Evolutionary conservation across 2,113 vertebrate genomes (phyloP), one percentile per base, ranked within the genome.

Genomic region (Oceanodroma tethys): DNA sequence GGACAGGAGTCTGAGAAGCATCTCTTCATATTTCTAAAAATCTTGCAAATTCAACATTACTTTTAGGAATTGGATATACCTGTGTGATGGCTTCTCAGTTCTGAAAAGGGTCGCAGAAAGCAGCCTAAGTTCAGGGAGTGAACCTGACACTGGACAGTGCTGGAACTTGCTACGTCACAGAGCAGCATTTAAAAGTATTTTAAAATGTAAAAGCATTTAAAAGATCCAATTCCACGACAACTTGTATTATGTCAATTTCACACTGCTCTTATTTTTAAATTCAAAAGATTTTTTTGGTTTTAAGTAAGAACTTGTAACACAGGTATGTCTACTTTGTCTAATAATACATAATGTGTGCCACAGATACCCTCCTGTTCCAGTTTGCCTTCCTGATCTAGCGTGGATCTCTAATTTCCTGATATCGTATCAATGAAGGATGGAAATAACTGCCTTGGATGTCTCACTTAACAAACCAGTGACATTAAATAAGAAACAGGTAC

Each of bases 331-430:
- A 7, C 6, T 59, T 70, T 70, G 12, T 20, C 36, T 70, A 71
- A 63, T 59, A 47, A 13, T 2, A 75, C 0, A 2, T 4, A 17
- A 13, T 0, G 7, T 4, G 5, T 59, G 66, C 10, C 48, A 74
- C 15, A 90, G 52, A 59, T 15, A 40, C 1, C 27, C 12, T 70
- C 7, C n/a, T 82, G 13, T 22, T 81, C 22, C 40, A 26, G 10
- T 29, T 16, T 55, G 55, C 43, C 42, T 74, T 81, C 43, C 29
- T 67, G 29, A 79, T 59, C 15, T 26, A 47, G 47, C 2, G 0
- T 2, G 8, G n/a, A n/a, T 34, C 43, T 82, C 56, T 16, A 14
- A 43, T 83, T 81, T 83, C 7, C 38, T 76, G 55, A 42, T 20
- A 65, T 10, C n/a, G 4, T 16, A 66, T 13, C 29, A 40, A 8